Percentiles rank a stretch among this genome's conserved stretches.
Evolutionary conservation across 1,140 invertebrate species (phyloP).

Genomic region (Teleogryllus occipitalis): DNA sequence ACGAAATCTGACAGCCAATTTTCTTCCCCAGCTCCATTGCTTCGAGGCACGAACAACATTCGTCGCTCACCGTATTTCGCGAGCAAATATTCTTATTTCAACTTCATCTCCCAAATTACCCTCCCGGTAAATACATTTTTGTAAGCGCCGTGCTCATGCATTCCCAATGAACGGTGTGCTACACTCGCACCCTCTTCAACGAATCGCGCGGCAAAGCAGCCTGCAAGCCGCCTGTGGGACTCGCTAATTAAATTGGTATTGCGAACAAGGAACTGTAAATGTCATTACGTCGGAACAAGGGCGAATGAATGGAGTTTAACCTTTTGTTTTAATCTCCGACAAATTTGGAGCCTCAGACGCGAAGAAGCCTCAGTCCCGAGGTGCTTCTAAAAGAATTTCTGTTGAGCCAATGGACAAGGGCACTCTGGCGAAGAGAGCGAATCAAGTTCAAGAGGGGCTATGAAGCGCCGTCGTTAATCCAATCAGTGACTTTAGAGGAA

Average conservation of each 20-base stretch:
- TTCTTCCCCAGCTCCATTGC: neutral
- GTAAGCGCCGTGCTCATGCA: neutral
- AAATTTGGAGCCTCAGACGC: neutral
- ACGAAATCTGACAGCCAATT: neutral
- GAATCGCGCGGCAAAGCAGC: neutral
- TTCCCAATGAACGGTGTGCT: neutral
- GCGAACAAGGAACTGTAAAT: neutral
- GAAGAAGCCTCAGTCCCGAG: neutral
- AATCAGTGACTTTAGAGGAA: neutral
- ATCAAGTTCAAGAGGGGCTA: neutral
- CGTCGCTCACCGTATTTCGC: neutral
- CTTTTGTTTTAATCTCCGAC: conserved; percentile 1
- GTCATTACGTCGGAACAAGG: neutral
- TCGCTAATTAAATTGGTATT: neutral
- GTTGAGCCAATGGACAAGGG: neutral
- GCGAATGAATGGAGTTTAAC: neutral
- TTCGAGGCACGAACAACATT: neutral
- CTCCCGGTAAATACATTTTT: neutral
- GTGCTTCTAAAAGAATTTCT: neutral
- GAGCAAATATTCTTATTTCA: neutral
- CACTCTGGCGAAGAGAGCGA: neutral
- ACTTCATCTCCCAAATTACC: neutral
- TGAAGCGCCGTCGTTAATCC: neutral
- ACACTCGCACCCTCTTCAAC: neutral
- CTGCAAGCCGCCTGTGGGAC: neutral